phyloP scores from a whole-genome alignment of 2,888 invertebrate genomes.

The Agrotis ipsilon region DNA sequence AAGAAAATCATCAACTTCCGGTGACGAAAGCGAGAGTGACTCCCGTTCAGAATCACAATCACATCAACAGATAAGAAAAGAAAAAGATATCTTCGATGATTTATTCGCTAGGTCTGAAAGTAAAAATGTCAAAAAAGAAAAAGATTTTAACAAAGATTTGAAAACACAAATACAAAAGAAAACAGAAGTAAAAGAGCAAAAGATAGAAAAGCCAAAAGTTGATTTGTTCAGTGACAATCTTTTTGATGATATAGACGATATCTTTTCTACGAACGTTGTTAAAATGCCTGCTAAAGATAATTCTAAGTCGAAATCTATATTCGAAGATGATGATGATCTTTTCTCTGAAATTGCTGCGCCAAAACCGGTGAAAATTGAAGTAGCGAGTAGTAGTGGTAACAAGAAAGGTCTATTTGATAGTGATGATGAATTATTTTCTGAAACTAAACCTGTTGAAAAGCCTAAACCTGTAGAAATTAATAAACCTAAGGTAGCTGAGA shows the following conservation, averaged over 20 bases:
- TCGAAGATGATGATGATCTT: constrained; percentile 82
- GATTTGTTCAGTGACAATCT: constrained; percentile 85
- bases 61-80: constrained; percentile 56
- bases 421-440: constrained; percentile 73
- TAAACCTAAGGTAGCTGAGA: constrained; percentile 33
- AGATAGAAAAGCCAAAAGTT: constrained; percentile 69
- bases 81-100: constrained; percentile 82
- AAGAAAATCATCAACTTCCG: constrained; percentile 77
- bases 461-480: constrained; percentile 16
- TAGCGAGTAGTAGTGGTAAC: constrained; percentile 47
- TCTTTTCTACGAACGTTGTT: constrained; percentile 79
- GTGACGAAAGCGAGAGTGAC: constrained; percentile 73
- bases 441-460: constrained; percentile 41
- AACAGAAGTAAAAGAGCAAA: constrained; percentile 56
- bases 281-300: constrained; percentile 66
- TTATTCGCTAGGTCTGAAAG: constrained; percentile 79
- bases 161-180: constrained; percentile 53
- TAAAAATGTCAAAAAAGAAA: constrained; percentile 55
- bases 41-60: constrained; percentile 42
- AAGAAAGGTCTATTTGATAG: constrained; percentile 74
- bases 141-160: constrained; percentile 43
- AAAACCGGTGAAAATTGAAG: constrained; percentile 55
- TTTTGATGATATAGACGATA: constrained; percentile 88
- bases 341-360: constrained; percentile 77
- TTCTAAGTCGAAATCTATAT: constrained; percentile 73